These are phyloP conservation scores for Leucoraja erinaceus DNA, from an alignment of 2,113 vertebrate genomes.

Conservation along the genomic window DNA sequence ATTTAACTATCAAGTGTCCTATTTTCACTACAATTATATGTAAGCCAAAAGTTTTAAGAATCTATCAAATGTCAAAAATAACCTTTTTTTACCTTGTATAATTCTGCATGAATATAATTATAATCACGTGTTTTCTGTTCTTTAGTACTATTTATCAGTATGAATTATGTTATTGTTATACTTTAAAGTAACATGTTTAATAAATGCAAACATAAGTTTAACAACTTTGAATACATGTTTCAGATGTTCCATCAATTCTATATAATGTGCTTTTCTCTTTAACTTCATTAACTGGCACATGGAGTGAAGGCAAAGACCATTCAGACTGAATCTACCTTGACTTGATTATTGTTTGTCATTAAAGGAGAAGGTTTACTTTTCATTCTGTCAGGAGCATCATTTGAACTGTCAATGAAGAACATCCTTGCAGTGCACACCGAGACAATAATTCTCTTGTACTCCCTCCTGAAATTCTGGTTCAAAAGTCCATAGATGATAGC, in stretches of 20 bases:
- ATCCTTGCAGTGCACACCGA: conserved; percentile 74
- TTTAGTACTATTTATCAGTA: not conserved
- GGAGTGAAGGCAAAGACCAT: conserved; percentile 35
- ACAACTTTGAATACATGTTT: not conserved
- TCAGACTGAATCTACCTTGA: conserved; percentile 87
- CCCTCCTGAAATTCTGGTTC: conserved; percentile 92
- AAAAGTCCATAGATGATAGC: conserved; percentile 90
- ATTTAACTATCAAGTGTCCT: not conserved
- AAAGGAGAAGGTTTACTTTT: conserved; percentile 83
- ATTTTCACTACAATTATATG: not conserved
- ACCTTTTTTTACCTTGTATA: not conserved
- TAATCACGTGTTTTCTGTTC: too few relatives aligned
- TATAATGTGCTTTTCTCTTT: conserved; percentile 10
- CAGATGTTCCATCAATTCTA: not conserved
- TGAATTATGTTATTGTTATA: not conserved
- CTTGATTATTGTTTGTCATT: conserved; percentile 79
- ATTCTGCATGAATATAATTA: not conserved
- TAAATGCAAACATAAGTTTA: not conserved
- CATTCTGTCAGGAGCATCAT: conserved; percentile 70
- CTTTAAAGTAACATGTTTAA: not conserved
- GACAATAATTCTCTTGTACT: conserved; percentile 84
- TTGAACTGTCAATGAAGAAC: conserved; percentile 82
- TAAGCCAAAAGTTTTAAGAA: not conserved
- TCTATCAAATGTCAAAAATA: not conserved
- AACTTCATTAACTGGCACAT: conserved; percentile 7